These are phyloP conservation scores for Eledona agricola DNA, from an alignment of 2,888 invertebrate genomes.

Conservation along the genomic window DNA sequence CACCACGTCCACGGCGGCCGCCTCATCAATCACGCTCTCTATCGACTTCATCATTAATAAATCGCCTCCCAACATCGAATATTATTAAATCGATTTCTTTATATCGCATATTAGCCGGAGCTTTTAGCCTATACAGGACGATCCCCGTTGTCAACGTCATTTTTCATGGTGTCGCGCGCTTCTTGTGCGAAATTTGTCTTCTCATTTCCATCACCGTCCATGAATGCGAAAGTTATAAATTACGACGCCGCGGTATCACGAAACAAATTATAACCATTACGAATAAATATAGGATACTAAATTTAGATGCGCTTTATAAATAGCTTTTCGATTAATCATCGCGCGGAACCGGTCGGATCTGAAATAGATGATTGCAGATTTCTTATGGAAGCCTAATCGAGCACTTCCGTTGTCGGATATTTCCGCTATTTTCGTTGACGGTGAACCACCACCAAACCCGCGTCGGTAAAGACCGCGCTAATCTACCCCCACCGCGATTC, in stretches of 20 bases:
- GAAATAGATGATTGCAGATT: slow-evolving; percentile 12
- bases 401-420: slow-evolving; percentile 10
- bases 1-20: too few species aligned
- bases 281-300: slow-evolving; percentile 27
- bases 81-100: slow-evolving; percentile 47
- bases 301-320: slow-evolving; percentile 17
- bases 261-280: slow-evolving; percentile 27
- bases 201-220: slow-evolving; percentile 30
- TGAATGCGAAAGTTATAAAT: slow-evolving; percentile 28
- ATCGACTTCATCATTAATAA: slow-evolving; percentile 52
- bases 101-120: slow-evolving; percentile 24
- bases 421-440: slow-evolving; percentile 16
- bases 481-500: too few species aligned
- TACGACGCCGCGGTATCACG: slow-evolving; percentile 21
- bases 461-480: too few species aligned
- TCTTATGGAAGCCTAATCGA: slow-evolving; percentile 8
- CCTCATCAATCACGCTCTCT: slow-evolving; percentile 47
- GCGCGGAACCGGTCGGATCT: slow-evolving; percentile 1
- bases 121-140: slow-evolving; percentile 25
- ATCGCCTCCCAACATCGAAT: slow-evolving; percentile 48
- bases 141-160: slow-evolving; percentile 44
- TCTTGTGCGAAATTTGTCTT: slow-evolving; percentile 34
- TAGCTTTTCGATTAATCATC: slow-evolving; percentile 19
- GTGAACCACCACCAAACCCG: too few species aligned
- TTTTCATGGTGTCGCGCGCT: slow-evolving; percentile 41